Conservation (phyloP, 2,113 vertebrate species). For the Platysteira castanea region DNA sequence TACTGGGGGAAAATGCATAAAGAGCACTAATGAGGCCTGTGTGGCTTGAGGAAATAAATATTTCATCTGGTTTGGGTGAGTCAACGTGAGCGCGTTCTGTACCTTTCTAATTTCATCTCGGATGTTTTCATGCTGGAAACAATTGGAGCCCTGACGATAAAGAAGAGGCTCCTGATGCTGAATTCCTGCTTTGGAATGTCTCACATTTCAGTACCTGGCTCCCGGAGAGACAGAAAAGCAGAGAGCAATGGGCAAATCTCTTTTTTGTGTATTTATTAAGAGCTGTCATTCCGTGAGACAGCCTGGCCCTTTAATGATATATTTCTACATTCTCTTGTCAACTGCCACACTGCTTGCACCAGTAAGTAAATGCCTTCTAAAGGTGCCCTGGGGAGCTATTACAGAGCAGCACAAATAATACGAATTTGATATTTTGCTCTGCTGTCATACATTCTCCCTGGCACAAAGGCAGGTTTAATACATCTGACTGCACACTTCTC, state of each 20-base stretch:
- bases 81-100: not conserved
- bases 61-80: not conserved
- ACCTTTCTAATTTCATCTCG: not conserved
- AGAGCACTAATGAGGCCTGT: not conserved
- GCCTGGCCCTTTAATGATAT: not conserved
- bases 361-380: slow-evolving; percentile 47
- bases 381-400: slow-evolving; percentile 48
- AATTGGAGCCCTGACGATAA: not conserved
- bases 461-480: slow-evolving; percentile 3
- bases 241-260: not conserved
- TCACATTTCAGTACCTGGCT: not conserved
- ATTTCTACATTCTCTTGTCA: slow-evolving; percentile 32
- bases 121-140: not conserved
- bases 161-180: not conserved
- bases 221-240: not conserved
- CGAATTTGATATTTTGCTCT: slow-evolving; percentile 36
- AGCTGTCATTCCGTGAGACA: not conserved
- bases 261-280: not conserved
- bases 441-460: slow-evolving; percentile 25
- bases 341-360: slow-evolving; percentile 54
- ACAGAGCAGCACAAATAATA: slow-evolving; percentile 34
- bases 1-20: not conserved
- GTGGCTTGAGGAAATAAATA: slow-evolving; percentile 11
- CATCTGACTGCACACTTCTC: not conserved
- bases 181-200: not conserved